phyloP scores from a whole-genome alignment of 2,797 vertebrate species.

The Syndactyla subalaris region DNA sequence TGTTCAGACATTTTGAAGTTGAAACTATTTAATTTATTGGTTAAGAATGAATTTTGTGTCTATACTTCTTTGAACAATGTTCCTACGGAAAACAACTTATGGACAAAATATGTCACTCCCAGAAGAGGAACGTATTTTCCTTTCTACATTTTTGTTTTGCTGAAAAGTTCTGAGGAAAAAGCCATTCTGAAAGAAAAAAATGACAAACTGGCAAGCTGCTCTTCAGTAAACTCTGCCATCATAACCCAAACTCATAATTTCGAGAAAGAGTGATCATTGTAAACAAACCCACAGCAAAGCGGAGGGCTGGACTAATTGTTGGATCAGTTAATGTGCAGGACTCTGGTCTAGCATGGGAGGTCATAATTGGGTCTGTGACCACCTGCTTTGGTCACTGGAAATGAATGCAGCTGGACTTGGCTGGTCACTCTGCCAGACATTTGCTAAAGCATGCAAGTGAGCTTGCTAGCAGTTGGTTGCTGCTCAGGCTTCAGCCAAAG shows the following conservation, averaged over 20 bases:
- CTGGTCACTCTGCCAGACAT: neutral
- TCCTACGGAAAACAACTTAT: neutral
- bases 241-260: neutral
- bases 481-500: neutral
- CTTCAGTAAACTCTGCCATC: neutral
- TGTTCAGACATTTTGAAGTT: neutral
- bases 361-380: neutral
- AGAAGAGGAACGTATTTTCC: neutral
- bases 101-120: neutral
- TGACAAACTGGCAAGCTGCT: neutral
- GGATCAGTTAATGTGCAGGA: neutral
- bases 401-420: conserved; percentile 32
- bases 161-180: neutral
- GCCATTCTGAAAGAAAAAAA: neutral
- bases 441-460: neutral
- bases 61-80: neutral
- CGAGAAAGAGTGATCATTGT: neutral
- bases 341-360: neutral
- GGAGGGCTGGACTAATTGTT: neutral
- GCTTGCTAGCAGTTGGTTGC: neutral
- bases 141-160: neutral
- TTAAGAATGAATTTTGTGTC: neutral
- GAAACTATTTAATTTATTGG: neutral
- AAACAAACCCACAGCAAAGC: neutral
- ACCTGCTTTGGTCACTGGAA: conserved; percentile 8